A percentile compares a stretch with the other conserved stretches of the same genome.
Conservation (phyloP, 2,113 vertebrate species). For the Excalfactoria chinensis region DNA sequence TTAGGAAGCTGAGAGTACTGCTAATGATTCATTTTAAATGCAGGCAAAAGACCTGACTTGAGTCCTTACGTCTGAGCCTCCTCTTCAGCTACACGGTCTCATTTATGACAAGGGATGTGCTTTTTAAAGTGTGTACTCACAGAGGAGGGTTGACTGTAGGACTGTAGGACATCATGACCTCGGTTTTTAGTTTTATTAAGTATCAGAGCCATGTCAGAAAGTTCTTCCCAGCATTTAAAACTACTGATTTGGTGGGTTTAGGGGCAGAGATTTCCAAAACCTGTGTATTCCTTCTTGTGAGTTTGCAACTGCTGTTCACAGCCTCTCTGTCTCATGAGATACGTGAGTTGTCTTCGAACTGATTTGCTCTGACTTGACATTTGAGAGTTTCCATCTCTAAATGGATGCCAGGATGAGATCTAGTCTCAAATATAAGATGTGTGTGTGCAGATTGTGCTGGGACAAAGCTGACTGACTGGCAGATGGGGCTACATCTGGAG, state of each 20-base stretch:
- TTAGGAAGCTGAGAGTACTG: constrained; percentile 22
- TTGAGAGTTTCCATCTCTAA: background rate
- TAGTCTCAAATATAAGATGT: background rate
- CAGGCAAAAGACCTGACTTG: background rate
- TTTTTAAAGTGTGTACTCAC: background rate
- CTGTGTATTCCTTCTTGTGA: background rate
- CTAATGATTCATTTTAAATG: constrained; percentile 9
- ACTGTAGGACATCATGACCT: background rate
- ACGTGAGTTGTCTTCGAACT: background rate
- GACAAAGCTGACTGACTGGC: background rate
- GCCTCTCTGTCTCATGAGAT: background rate
- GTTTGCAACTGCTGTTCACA: background rate
- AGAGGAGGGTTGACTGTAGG: background rate
- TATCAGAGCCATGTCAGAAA: background rate
- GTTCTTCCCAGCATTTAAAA: background rate
- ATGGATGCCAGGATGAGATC: background rate
- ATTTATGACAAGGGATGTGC: background rate
- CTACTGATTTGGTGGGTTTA: background rate
- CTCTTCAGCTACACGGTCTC: background rate
- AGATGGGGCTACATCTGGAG: background rate
- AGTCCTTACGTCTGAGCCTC: background rate
- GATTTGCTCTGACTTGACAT: background rate
- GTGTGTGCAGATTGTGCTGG: background rate
- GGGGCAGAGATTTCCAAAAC: background rate
- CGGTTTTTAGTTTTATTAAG: background rate